Percentiles rank a stretch among this genome's conserved stretches.
phyloP scores from a whole-genome alignment of 1,140 invertebrate genomes.

The Drosophila ironensis region DNA sequence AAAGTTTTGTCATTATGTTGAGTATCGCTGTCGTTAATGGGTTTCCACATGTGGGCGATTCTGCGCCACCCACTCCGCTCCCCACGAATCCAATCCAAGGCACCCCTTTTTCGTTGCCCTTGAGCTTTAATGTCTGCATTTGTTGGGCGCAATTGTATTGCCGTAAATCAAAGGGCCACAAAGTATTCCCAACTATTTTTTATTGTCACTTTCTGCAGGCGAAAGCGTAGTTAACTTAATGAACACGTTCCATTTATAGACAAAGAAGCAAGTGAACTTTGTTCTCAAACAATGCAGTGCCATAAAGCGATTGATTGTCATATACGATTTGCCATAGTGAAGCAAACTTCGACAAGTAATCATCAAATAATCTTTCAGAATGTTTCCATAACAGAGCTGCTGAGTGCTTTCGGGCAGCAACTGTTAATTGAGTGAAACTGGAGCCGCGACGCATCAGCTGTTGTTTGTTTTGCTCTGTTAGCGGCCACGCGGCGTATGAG shows the following conservation, averaged over 20 bases:
- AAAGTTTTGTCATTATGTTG: conserved; percentile 73
- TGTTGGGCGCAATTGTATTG: conserved; percentile 25
- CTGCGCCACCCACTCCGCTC: background rate
- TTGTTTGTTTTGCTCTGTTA: conserved; percentile 47
- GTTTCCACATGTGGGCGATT: conserved; percentile 15
- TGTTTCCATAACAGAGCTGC: background rate
- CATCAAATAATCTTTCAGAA: background rate
- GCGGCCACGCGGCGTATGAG: conserved; percentile 34
- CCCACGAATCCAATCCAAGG: background rate
- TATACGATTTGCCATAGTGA: conserved; percentile 3
- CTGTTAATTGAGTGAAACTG: conserved; percentile 12
- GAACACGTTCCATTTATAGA: conserved; percentile 47
- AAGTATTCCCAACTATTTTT: conserved; percentile 34
- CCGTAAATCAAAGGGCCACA: conserved; percentile 38
- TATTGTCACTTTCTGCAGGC: conserved; percentile 11
- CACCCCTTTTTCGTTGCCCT: background rate
- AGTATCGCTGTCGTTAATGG: conserved; percentile 70
- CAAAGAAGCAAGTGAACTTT: conserved; percentile 40
- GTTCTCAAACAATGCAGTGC: conserved; percentile 31
- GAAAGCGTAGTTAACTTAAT: conserved; percentile 61
- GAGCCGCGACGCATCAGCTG: conserved; percentile 45
- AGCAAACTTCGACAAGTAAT: conserved; percentile 15
- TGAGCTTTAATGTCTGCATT: conserved; percentile 29
- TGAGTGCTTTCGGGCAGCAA: conserved; percentile 40
- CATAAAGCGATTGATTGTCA: conserved; percentile 43